Evolutionary conservation across 2,113 vertebrate genomes (phyloP).

Genomic region (Pristiophorus japonicus): DNA sequence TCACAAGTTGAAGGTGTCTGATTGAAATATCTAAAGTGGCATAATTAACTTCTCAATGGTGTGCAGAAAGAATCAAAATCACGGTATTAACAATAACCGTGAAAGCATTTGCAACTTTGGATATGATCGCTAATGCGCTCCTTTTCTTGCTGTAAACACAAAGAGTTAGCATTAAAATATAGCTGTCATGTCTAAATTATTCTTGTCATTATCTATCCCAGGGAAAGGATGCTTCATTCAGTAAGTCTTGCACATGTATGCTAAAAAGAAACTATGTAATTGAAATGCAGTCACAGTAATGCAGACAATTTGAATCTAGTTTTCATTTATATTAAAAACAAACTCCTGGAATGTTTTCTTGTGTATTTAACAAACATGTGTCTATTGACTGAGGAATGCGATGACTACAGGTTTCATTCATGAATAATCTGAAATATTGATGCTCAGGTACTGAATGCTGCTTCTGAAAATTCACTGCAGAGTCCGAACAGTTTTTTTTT

Average conservation of each 20-base stretch:
- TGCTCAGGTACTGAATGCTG: background rate
- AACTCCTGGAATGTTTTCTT: background rate
- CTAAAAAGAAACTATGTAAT: background rate
- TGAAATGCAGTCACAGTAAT: background rate
- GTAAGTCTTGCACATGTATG: conserved; percentile 4
- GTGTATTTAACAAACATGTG: background rate
- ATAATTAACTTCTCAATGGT: conserved; percentile 4
- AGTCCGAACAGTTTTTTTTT: background rate
- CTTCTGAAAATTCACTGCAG: background rate
- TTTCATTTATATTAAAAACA: background rate
- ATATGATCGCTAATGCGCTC: background rate
- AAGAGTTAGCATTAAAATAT: background rate
- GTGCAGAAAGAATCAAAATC: background rate
- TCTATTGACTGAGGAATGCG: background rate
- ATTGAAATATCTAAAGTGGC: background rate
- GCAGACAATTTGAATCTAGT: background rate
- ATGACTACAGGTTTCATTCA: background rate
- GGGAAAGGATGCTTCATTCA: conserved; percentile 11
- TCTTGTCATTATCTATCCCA: background rate
- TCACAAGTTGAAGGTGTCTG: background rate
- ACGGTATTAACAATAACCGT: background rate
- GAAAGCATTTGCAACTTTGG: background rate
- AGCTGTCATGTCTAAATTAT: background rate
- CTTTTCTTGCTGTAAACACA: background rate
- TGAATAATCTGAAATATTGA: background rate